Evolutionary conservation across 2,888 invertebrate species (phyloP), one percentile per base, ranked within the genome.

Genomic region (Trachelus stipa): DNA sequence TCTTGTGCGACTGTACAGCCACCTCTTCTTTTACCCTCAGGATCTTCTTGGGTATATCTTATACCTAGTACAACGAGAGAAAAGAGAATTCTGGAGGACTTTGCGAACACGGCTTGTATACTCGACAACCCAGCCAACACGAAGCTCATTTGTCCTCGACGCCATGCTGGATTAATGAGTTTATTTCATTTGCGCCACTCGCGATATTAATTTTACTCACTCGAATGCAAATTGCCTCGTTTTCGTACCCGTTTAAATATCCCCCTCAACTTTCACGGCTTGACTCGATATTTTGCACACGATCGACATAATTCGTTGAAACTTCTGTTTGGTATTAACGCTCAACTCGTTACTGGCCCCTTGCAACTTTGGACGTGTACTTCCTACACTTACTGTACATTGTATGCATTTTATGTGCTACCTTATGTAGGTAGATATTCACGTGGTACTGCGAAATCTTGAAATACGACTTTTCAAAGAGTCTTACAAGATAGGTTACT

Each of bases 181-280:
- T 83, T 80, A 79, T 82, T 81, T 83, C 78, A 83, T 83, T 83
- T 81, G 40, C 71, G 73, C 80, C 77, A 73, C 68, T 79, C 35
- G 81, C 76, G 79, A 79, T 86, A 85, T 86, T 85, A 85, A 85
- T 85, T 86, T 81, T 34, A 73, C 71, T 79, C 79, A 68, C 73
- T 76, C 73, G 79, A 79, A 84, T 82, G 85, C 82, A 84, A 86
- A 86, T 85, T 81, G 78, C 79, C 81, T 82, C 77, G 77, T 81
- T 83, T 78, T 31, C 77, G 34, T 73, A 31, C 68, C 23, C 56
- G 56, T 23, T 56, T 56, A 56, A 56, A 56, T 56, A 56, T 9
- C 23, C 56, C 56, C 23, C 56, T 56, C 23, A 56, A 9, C 23
- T 23, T 9, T 23, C 23, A 56, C 56, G 9, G 56, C 23, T 56